Base-by-base conservation (phyloP, 2,797 vertebrate genomes). In the Semotilus atromaculatus region DNA sequence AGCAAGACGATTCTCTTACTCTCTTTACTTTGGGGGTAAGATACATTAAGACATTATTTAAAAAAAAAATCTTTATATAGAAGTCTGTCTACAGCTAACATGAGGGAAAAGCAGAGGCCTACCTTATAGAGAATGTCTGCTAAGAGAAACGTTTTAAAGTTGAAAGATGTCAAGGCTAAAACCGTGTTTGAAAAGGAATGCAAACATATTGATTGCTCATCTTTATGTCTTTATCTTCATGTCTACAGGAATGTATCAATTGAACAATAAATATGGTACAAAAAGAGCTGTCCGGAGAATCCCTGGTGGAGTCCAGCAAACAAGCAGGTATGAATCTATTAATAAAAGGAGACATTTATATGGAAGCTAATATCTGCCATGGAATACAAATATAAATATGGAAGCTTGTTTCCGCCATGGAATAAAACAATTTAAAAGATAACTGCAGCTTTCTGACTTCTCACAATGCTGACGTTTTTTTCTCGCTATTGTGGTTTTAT, bases 231-330 rank as follows among this genome's bases (percentile, higher is more conserved):
- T 62, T 18, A 64, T 31, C 16, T 73, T 73, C 43, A 16, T 43
- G 16, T 38, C 7, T 34, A 4, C 18, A 95, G 94, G 23, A 18
- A 94, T 94, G 94, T 83, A 58, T 82, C 94, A 95, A 84, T 51
- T 85, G 60, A 94, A 95, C 10, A 43, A 86, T 4, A 0, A 0
- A 0, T 74, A 82, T 0, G 85, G 91, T 21, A 93, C 90, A 0
- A 81, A 0, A 16, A 89, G 93, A 87, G 10, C 51, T 6, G 87
- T 93, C 82, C 92, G 91, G 87, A 93, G 94, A 86, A 92, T 43
- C 8, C 31, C 14, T 2, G 26, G 16, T 48, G 70, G 67, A 40
- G 55, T 23, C 73, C 89, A 86, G 68, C 84, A 79, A 36, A 75
- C 4, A 13, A 82, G 8, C 89, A 89, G 91, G 94, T 93, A 76